phyloP scores from a whole-genome alignment of 2,113 vertebrate species.

The Archocentrus centrarchus region DNA sequence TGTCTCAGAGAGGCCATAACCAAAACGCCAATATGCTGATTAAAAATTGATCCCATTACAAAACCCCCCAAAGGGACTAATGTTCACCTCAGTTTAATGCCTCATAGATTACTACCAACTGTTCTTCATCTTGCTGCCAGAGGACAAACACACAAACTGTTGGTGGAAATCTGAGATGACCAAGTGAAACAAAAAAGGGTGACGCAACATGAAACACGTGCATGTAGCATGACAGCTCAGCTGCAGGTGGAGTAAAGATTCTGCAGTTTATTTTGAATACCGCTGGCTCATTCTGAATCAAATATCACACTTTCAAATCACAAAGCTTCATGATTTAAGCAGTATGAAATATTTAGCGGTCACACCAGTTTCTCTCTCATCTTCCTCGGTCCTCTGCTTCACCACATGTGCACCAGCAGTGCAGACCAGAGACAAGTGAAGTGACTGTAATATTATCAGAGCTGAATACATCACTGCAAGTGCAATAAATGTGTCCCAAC shows the following conservation, averaged over 20 bases:
- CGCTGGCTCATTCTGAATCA: background rate
- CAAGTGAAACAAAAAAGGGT: background rate
- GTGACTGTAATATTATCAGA: too few species aligned
- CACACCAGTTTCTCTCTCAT: too few species aligned
- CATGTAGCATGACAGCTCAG: background rate
- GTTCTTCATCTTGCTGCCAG: background rate
- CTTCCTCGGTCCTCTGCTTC: fast-evolving
- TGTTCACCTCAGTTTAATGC: background rate
- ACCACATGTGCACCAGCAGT: background rate
- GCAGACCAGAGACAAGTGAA: background rate
- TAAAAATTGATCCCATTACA: background rate
- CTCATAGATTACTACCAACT: background rate
- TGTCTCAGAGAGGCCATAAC: background rate
- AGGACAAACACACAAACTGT: background rate
- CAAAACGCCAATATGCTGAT: background rate
- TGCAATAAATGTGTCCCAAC: background rate
- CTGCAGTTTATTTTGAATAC: background rate
- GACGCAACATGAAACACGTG: background rate
- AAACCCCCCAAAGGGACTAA: background rate
- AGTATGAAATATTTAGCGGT: background rate
- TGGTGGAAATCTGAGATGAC: background rate
- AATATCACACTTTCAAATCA: background rate
- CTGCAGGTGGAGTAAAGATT: background rate
- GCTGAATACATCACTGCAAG: fast-evolving
- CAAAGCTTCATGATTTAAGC: background rate